A percentile compares a stretch with the other conserved stretches of the same genome.
Conservation (phyloP, 2,797 vertebrate genomes). For the Sebastes goodei region DNA sequence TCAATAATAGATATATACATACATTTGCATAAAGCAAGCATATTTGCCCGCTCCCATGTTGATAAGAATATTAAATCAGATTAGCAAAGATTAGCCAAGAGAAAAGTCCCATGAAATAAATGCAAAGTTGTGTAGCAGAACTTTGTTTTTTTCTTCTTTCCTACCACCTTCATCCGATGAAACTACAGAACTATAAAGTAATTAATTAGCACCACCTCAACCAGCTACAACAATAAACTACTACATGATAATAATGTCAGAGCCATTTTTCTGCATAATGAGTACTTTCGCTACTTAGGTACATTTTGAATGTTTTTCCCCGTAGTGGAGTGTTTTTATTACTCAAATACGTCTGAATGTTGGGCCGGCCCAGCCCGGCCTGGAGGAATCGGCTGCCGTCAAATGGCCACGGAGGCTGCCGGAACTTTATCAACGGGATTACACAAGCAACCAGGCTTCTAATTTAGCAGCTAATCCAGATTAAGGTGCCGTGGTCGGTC, state of each 20-base stretch:
- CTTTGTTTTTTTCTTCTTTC: neutral
- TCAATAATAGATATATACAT: too few species aligned
- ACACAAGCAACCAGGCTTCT: constrained; percentile 56
- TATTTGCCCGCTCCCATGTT: too few species aligned
- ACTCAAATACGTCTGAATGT: neutral
- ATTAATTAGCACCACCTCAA: too few species aligned
- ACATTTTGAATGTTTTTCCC: neutral
- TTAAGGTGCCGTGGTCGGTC: constrained; percentile 60
- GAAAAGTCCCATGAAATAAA: too few species aligned
- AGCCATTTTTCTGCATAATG: neutral
- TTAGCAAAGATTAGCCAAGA: too few species aligned
- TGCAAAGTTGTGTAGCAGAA: neutral
- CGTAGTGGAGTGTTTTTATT: neutral
- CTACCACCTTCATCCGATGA: neutral
- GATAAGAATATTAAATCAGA: too few species aligned
- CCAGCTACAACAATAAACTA: neutral
- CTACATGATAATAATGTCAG: too few species aligned
- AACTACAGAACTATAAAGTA: neutral
- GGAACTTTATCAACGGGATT: constrained; percentile 57
- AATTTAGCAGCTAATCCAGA: constrained; percentile 74
- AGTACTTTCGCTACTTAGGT: neutral
- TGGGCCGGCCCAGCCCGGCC: neutral
- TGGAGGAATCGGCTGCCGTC: constrained; percentile 16
- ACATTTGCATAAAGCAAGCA: too few species aligned
- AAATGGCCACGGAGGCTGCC: constrained; percentile 21